These are phyloP conservation scores for Chrosomus eos DNA, from an alignment of 2,797 vertebrate species.

Conservation along the genomic window DNA sequence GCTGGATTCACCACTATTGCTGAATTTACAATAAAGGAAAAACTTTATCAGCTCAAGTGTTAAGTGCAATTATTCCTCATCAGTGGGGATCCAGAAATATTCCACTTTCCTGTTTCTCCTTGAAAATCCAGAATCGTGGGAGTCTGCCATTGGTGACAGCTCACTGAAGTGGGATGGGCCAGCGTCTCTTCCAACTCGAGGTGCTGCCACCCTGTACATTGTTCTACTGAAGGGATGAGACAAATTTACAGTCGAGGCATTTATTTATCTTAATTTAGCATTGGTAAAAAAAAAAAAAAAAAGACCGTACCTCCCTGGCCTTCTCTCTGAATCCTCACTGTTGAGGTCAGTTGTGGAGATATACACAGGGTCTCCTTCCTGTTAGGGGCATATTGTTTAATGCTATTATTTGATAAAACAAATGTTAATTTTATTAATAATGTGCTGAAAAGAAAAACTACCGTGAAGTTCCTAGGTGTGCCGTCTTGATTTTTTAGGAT, in stretches of 20 bases:
- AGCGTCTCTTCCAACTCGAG: conserved; percentile 58
- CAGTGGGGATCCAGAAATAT: conserved; percentile 83
- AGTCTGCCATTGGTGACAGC: conserved; percentile 68
- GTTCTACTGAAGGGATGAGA: conserved; percentile 60
- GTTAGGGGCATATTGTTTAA: neutral
- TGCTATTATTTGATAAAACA: neutral
- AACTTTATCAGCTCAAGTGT: conserved; percentile 68
- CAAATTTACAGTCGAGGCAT: neutral
- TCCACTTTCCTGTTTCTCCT: conserved; percentile 77
- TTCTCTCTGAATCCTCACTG: conserved; percentile 71
- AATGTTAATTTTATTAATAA: neutral
- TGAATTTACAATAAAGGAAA: conserved; percentile 81
- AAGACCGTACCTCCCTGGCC: conserved; percentile 53
- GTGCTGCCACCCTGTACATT: conserved; percentile 72
- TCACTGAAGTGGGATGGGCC: conserved; percentile 74
- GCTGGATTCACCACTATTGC: conserved; percentile 74
- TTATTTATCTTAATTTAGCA: neutral
- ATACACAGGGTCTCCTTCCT: conserved; percentile 80
- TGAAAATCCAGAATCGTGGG: conserved; percentile 59
- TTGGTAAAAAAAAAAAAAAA: neutral
- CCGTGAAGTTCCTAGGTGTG: conserved; percentile 73
- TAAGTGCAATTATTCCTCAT: conserved; percentile 68
- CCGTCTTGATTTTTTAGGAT: conserved; percentile 79
- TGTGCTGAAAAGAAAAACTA: conserved; percentile 38
- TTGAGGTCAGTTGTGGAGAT: conserved; percentile 71